phyloP scores from a whole-genome alignment of 2,113 vertebrate genomes.

The Eclectus roratus region DNA sequence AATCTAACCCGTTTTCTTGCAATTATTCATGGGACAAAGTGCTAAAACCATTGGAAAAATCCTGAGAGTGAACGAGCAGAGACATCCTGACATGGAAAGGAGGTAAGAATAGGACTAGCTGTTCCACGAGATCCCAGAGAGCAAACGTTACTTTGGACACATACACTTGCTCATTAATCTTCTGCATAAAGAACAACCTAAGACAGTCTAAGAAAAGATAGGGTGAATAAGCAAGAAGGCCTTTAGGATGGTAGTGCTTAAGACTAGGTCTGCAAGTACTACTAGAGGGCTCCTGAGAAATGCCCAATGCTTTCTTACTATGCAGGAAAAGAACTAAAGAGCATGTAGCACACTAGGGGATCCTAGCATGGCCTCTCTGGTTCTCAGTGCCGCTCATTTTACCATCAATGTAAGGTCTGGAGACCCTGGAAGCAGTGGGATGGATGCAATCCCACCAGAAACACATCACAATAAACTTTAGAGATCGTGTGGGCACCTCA shows the following conservation, averaged over 20 bases:
- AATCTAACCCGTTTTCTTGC: background rate
- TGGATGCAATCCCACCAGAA: background rate
- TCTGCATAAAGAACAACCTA: background rate
- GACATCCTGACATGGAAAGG: background rate
- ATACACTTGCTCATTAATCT: background rate
- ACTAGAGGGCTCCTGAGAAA: background rate
- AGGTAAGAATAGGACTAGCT: background rate
- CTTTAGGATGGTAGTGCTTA: background rate
- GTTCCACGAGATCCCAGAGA: background rate
- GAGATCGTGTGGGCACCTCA: background rate
- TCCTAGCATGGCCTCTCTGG: background rate
- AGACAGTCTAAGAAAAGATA: background rate
- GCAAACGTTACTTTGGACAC: background rate
- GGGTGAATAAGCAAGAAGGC: background rate
- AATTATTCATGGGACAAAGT: background rate
- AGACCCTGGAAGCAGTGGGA: background rate
- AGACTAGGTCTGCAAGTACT: background rate
- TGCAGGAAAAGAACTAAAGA: background rate
- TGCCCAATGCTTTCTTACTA: background rate
- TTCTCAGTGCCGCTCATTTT: background rate
- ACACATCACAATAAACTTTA: background rate
- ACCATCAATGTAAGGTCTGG: background rate
- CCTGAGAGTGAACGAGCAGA: background rate
- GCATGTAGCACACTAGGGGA: background rate
- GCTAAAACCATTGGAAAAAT: background rate